Conservation (phyloP, 92 coral and sea anemone genomes). For the Epizoanthus fatuus region DNA sequence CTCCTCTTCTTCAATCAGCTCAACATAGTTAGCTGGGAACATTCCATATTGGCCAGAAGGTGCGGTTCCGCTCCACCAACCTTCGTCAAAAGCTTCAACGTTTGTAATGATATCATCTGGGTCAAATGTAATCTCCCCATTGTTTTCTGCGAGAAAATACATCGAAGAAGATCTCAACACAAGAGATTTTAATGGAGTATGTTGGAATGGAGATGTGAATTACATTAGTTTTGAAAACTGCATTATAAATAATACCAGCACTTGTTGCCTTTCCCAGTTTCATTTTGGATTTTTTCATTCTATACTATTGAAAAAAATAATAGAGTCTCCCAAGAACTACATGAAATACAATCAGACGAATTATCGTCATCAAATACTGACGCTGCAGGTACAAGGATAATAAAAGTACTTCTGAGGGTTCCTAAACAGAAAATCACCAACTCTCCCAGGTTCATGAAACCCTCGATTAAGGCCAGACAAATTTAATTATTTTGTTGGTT, state of each 20-base stretch:
- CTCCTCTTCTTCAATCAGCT: slow-evolving; percentile 58
- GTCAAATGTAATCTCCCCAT: slow-evolving; percentile 86
- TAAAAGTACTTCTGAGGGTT: too few species aligned
- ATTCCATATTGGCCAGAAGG: slow-evolving; percentile 90
- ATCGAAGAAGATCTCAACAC: neutral
- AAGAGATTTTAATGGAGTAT: neutral
- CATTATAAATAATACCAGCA: neutral
- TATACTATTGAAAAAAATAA: too few species aligned
- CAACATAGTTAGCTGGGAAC: slow-evolving; percentile 98
- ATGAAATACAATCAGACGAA: too few species aligned
- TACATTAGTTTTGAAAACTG: neutral
- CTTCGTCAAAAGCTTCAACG: slow-evolving; percentile 80
- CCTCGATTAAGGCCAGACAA: too few species aligned
- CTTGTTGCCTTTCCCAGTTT: too few species aligned
- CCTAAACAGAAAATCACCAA: too few species aligned
- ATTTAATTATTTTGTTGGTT: too few species aligned
- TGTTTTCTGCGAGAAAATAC: slow-evolving; percentile 62
- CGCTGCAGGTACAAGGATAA: too few species aligned
- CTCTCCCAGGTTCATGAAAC: too few species aligned
- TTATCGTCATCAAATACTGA: too few species aligned
- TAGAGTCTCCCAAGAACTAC: too few species aligned
- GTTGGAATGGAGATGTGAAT: neutral
- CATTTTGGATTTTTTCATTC: too few species aligned
- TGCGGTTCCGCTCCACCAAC: slow-evolving; percentile 97
- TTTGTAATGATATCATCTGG: slow-evolving; percentile 96